Percentiles rank a stretch among this genome's conserved stretches.
Evolutionary conservation across 2,797 vertebrate species (phyloP).

Genomic region (Prionace glauca): DNA sequence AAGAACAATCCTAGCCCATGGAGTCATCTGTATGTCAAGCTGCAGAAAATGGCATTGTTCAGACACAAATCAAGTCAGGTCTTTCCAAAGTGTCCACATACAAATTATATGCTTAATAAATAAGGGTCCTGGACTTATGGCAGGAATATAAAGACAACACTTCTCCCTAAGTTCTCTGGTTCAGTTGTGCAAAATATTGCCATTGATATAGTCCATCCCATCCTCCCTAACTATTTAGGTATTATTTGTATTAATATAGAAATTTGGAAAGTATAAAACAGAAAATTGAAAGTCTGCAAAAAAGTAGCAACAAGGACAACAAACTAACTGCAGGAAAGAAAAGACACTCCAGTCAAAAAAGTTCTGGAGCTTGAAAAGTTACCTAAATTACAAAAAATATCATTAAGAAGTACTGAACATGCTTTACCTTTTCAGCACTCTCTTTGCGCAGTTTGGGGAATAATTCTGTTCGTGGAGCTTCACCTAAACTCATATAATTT

Average conservation of each 20-base stretch:
- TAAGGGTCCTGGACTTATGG: background rate
- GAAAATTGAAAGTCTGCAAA: background rate
- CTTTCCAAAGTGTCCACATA: background rate
- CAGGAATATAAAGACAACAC: background rate
- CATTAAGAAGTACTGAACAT: background rate
- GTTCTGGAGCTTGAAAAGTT: background rate
- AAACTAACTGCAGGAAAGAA: background rate
- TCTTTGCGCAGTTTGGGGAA: background rate
- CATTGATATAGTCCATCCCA: background rate
- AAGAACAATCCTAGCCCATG: background rate
- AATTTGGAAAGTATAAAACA: background rate
- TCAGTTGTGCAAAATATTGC: background rate
- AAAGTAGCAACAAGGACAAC: background rate
- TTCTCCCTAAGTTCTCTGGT: background rate
- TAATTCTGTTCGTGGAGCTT: background rate
- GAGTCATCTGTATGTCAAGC: background rate
- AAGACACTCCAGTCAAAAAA: background rate
- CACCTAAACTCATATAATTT: background rate
- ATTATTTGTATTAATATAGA: background rate
- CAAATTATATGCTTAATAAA: background rate
- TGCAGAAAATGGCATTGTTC: background rate
- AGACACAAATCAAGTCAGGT: background rate
- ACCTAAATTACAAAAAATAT: too few species aligned
- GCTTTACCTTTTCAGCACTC: background rate
- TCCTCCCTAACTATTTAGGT: background rate